Evolutionary conservation across 2,113 vertebrate genomes (phyloP), one percentile per base, ranked within the genome.

Genomic region (Cephalopholis sonnerati): DNA sequence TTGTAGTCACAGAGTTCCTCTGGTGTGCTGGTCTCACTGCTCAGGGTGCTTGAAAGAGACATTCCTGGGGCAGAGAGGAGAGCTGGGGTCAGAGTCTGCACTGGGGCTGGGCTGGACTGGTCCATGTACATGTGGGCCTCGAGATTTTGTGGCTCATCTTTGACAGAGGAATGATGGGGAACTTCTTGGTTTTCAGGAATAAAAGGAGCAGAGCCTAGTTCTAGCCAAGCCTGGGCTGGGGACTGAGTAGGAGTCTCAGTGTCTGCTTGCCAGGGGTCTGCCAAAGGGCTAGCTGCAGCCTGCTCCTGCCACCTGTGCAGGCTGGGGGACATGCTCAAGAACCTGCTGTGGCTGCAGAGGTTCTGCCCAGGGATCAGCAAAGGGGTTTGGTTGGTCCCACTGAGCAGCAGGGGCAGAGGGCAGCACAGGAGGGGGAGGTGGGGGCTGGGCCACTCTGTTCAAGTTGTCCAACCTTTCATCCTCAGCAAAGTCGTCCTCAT

Each of bases 401-500:
- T 92, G 94, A 22, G 93, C 83, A 10, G 91, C 91, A 0, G 84
- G 86, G 46, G 87, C 89, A 8, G 91, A 85, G 11, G 94, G 89
- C 55, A 92, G 79, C 75, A 84, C 24, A 18, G 91, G 93, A 20
- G 89, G 92, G 0, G 87, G 80, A 0, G 90, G 79, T 0, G 82
- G 90, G 0, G 63, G 89, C 62, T 90, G 91, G 2, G n/a, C 91
- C 16, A 92, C 87, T 48, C 93, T 83, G 83, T 96, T 95, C 59
- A 96, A 71, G 89, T 96, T 96, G 84, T 95, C 94, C 27, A 95
- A 73, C 61, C 93, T 87, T 58, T 96, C 94, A 57, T 95, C 95
- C 55, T 96, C 95, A 0, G 88, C 93, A 39, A 96, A 94, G 89
- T 96, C 95, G 50, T 96, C 95, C 50, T 96, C 95, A 61, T 95